Evolutionary conservation across 1,140 invertebrate species (phyloP), one percentile per base, ranked within the genome.

Genomic region (Neuroterus valhalla): DNA sequence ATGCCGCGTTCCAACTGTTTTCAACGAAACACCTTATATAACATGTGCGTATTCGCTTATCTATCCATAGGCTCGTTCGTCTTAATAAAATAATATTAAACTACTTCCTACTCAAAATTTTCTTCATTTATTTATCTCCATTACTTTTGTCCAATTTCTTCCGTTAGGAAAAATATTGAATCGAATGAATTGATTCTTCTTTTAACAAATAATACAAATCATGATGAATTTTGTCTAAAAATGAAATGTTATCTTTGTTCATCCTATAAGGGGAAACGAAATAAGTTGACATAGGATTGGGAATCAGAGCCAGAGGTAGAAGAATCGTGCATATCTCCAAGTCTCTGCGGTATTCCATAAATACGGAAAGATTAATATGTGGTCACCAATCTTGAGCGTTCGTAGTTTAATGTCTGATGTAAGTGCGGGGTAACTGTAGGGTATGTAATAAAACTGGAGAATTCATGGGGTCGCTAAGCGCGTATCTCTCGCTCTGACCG

Each of bases 331-430:
- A 43, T 50, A 77, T 75, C 72, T n/a, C 19, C 10, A 26, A 5
- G 44, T 19, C 71, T 77, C 43, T 44, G n/a, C 38, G 68, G 31
- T 23, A 71, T 78, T 76, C 72, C 80, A 84, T 83, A 89, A 85
- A 87, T 87, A 87, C 77, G 71, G 55, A 74, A 83, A 84, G 85
- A 88, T 89, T 88, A 88, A 89, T 89, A 85, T 82, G 77, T 81
- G 76, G 72, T 78, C 82, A 84, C 84, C 87, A 88, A 88, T 87
- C 86, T 82, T 76, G 81, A 86, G 81, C 78, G 75, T 77, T 78
- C 74, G 75, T 83, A 76, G 77, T 83, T 83, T 83, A 79, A 76
- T 83, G 76, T 81, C 76, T 76, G 78, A 82, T 81, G 81, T 83
- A 75, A 55, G 67, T n/a, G 31, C 70, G 48, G 75, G 72, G 66